Base-by-base conservation (phyloP, 2,888 invertebrate species). In the Epinotia bilunana region DNA sequence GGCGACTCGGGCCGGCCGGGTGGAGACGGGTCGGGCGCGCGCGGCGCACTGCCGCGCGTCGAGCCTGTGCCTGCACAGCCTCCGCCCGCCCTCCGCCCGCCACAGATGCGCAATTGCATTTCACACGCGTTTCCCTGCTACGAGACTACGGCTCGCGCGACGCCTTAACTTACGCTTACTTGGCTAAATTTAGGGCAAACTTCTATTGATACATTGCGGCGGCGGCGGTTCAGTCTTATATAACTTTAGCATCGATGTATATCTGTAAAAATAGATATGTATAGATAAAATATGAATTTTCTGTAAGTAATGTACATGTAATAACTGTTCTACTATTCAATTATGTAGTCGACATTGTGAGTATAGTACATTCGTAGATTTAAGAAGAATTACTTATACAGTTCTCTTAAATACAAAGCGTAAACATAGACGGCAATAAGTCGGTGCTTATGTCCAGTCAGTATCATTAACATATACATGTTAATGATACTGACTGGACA, bases 61-160 rank as follows among this genome's bases (percentile, higher is more conserved):
- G 82, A 77, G 80, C 80, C 81, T 88, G 87, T 92, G 80, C 80
- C 81, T 88, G 87, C 92, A 69, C 69, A 93, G 93, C 91, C 92
- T 93, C 92, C 89, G 83, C 90, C 88, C 86, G 84, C 88, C 87
- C 85, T 78, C 78, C 83, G 78, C 78, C 80, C 82, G 79, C 83
- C 83, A 74, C 82, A 83, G 87, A 90, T 92, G 91, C 91, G 91
- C 91, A 89, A 87, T 91, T 92, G 89, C 91, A 92, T 84, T 88
- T 83, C 77, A 82, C 78, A 86, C 85, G 86, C 86, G 85, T 86
- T 81, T 83, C 76, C 61, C 58, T 67, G 49, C 49, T 65, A 70
- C 61, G 58, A 16, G 70, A 12, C 33, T 60, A 69, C n/a, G 58
- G 57, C 58, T 20, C 67, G 18, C 67, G 13, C 57, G 58, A 43